phyloP scores from a whole-genome alignment of 2,113 vertebrate genomes.

The Nothobranchius furzeri region DNA sequence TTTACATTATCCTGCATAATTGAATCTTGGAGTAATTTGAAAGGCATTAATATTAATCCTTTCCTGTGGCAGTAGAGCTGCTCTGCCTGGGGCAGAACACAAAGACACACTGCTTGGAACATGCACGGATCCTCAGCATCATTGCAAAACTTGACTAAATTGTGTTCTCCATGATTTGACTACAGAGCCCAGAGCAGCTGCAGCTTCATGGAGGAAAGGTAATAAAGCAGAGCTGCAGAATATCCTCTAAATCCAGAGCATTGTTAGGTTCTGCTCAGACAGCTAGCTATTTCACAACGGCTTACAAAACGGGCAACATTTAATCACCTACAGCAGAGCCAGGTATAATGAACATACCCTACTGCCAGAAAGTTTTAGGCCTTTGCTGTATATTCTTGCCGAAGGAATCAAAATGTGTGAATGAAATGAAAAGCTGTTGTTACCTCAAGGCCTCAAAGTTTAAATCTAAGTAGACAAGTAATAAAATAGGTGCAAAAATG shows the following conservation, averaged over 20 bases:
- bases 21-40: slow-evolving; percentile 60
- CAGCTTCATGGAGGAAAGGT: background rate
- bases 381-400: background rate
- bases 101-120: slow-evolving; percentile 9
- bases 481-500: too few relatives aligned
- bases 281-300: background rate
- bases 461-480: too few relatives aligned
- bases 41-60: slow-evolving; percentile 67
- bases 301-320: slow-evolving; percentile 14
- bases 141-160: slow-evolving; percentile 15
- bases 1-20: slow-evolving; percentile 69
- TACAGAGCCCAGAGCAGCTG: slow-evolving; percentile 3
- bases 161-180: slow-evolving; percentile 24
- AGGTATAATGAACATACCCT: slow-evolving; percentile 16
- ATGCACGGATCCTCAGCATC: slow-evolving; percentile 28
- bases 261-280: background rate
- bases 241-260: slow-evolving; percentile 9
- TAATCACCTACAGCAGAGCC: background rate
- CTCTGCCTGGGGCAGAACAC: slow-evolving; percentile 23
- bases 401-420: slow-evolving; percentile 22
- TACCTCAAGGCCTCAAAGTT: background rate
- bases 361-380: background rate
- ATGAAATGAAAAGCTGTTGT: slow-evolving; percentile 10
- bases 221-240: slow-evolving; percentile 18
- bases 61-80: slow-evolving; percentile 34